Conservation (phyloP, 2,888 invertebrate genomes). For the Mylabris sibirica region DNA sequence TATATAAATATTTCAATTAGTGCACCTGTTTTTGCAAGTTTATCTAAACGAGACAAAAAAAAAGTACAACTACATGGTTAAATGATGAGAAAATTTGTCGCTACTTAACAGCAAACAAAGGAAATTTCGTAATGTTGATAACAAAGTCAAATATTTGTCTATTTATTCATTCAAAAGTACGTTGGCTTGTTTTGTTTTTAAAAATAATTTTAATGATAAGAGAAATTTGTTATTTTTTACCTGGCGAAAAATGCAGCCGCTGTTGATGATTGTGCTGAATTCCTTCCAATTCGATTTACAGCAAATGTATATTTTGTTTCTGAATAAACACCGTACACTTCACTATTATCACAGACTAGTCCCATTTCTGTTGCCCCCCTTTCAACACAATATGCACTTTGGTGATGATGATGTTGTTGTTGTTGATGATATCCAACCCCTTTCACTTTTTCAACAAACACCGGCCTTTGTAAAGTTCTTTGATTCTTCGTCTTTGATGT, state of each 20-base stretch:
- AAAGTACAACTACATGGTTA: not conserved
- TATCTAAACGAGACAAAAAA: not conserved
- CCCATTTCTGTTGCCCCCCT: conserved; percentile 39
- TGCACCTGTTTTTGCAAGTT: not conserved
- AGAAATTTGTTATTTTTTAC: conserved; percentile 57
- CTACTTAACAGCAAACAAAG: not conserved
- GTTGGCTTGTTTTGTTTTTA: not conserved
- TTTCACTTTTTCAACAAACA: conserved; percentile 38
- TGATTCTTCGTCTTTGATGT: conserved; percentile 25
- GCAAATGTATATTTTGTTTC: conserved; percentile 66
- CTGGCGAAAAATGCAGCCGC: conserved; percentile 70
- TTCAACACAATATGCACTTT: conserved; percentile 48
- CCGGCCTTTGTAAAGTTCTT: conserved; percentile 19
- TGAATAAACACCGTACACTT: conserved; percentile 58
- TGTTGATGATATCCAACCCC: conserved; percentile 45
- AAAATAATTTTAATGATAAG: too few relatives aligned
- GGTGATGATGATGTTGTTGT: conserved; percentile 29
- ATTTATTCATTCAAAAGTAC: not conserved
- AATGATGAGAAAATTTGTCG: not conserved
- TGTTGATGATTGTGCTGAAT: conserved; percentile 65
- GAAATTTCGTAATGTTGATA: not conserved
- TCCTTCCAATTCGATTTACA: conserved; percentile 64
- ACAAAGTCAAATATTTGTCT: not conserved
- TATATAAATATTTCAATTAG: not conserved
- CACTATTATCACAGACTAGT: conserved; percentile 41